Evolutionary conservation across 1,140 invertebrate genomes (phyloP).

Genomic region (Apis laboriosa): DNA sequence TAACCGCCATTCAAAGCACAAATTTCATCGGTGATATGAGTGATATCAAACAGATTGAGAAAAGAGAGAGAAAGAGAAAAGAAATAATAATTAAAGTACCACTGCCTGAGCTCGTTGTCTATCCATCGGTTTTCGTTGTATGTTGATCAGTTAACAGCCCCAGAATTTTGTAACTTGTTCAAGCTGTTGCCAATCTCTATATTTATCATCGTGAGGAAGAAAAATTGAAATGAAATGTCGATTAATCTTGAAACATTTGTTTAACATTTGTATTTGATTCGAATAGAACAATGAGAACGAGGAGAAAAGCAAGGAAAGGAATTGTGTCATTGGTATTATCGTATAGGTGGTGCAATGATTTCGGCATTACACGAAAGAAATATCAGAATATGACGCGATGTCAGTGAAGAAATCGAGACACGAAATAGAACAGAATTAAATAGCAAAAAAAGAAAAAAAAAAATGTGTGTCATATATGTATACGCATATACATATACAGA

Average conservation of each 20-base stretch:
- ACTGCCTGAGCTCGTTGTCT: constrained; percentile 31
- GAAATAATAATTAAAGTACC: background rate
- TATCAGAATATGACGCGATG: background rate
- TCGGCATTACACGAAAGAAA: background rate
- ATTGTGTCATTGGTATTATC: background rate
- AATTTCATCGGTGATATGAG: constrained; percentile 5
- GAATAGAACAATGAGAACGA: background rate
- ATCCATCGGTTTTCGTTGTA: background rate
- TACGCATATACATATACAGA: constrained; percentile 32
- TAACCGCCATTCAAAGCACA: constrained; percentile 17
- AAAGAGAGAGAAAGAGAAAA: background rate
- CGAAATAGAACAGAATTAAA: constrained; percentile 43
- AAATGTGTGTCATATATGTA: constrained; percentile 46
- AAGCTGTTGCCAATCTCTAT: constrained; percentile 17
- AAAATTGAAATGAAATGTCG: background rate
- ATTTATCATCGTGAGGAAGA: background rate
- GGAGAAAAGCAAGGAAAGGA: background rate
- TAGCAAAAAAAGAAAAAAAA: constrained; percentile 25
- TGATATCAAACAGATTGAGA: no score
- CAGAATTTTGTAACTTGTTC: background rate
- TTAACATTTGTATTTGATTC: background rate
- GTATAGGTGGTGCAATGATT: background rate
- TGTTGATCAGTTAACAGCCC: constrained; percentile 9
- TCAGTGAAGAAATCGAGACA: background rate
- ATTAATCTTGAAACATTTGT: background rate